phyloP scores from a whole-genome alignment of 2,888 invertebrate genomes.

The Stenichneumon culpator region DNA sequence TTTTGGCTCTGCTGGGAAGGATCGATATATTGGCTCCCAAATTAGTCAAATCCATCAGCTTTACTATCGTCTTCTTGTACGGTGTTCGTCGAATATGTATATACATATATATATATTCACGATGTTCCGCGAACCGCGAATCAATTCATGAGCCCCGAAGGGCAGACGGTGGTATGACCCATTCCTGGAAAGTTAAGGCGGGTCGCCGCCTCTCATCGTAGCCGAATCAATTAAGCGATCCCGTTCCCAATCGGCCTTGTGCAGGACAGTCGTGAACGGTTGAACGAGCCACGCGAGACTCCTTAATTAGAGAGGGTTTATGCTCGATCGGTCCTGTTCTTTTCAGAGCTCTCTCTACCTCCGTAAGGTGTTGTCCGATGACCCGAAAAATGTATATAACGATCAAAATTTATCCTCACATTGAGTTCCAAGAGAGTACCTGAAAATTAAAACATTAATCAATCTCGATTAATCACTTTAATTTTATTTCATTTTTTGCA shows the following conservation, averaged over 20 bases:
- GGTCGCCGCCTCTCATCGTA: conserved; percentile 52
- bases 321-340: conserved; percentile 42
- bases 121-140: conserved; percentile 11
- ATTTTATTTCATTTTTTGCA: conserved; percentile 80
- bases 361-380: conserved; percentile 12
- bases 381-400: conserved; percentile 35
- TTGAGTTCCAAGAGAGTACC: not conserved
- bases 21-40: not conserved
- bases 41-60: conserved; percentile 2
- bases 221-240: conserved; percentile 65
- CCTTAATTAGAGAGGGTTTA: conserved; percentile 56
- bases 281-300: conserved; percentile 65
- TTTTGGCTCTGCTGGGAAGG: not conserved
- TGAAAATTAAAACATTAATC: conserved; percentile 41
- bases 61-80: not conserved
- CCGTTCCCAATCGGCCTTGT: conserved; percentile 68
- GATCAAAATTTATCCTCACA: conserved; percentile 13
- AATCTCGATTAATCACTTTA: conserved; percentile 7
- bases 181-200: conserved; percentile 44
- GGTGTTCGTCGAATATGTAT: not conserved
- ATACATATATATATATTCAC: not conserved
- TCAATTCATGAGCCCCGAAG: conserved; percentile 17
- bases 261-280: conserved; percentile 50
- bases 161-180: not conserved
- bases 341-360: conserved; percentile 8